Percentiles rank a stretch among this genome's conserved stretches.
Evolutionary conservation across 1,140 invertebrate species (phyloP).

Genomic region (Helicoverpa armigera): DNA sequence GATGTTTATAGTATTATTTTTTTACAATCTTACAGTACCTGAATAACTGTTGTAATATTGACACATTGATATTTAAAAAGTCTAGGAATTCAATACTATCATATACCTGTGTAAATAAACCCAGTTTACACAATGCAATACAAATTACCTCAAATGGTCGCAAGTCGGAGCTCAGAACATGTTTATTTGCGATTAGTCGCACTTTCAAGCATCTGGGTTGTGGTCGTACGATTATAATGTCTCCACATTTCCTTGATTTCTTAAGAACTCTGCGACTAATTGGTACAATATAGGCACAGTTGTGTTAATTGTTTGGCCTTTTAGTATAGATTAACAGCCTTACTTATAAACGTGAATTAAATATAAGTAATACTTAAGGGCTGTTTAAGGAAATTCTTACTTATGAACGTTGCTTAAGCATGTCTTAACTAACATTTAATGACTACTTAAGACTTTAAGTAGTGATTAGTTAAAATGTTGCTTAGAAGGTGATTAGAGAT

Average conservation of each 20-base stretch:
- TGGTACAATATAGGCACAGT: neutral
- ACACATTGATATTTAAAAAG: neutral
- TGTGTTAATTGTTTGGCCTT: slow-evolving; percentile 19
- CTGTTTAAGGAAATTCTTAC: too few relatives aligned
- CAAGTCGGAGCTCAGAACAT: neutral
- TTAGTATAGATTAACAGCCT: too few relatives aligned
- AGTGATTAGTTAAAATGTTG: too few relatives aligned
- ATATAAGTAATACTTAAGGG: too few relatives aligned
- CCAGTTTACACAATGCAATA: neutral
- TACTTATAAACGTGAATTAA: too few relatives aligned
- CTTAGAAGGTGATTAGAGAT: too few relatives aligned
- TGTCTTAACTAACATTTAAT: too few relatives aligned
- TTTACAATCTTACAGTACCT: too few relatives aligned
- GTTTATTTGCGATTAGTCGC: slow-evolving; percentile 34
- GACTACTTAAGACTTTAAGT: too few relatives aligned
- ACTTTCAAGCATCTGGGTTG: slow-evolving; percentile 35
- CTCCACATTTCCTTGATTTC: slow-evolving; percentile 35
- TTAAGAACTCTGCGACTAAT: slow-evolving; percentile 31
- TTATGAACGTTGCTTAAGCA: too few relatives aligned
- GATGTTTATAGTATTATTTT: too few relatives aligned
- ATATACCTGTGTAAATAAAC: neutral
- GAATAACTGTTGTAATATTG: too few relatives aligned
- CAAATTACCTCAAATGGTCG: neutral
- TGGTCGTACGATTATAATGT: slow-evolving; percentile 12
- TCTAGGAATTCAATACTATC: neutral